Evolutionary conservation across 2,113 vertebrate species (phyloP).

Genomic region (Chinchilla lanigera): DNA sequence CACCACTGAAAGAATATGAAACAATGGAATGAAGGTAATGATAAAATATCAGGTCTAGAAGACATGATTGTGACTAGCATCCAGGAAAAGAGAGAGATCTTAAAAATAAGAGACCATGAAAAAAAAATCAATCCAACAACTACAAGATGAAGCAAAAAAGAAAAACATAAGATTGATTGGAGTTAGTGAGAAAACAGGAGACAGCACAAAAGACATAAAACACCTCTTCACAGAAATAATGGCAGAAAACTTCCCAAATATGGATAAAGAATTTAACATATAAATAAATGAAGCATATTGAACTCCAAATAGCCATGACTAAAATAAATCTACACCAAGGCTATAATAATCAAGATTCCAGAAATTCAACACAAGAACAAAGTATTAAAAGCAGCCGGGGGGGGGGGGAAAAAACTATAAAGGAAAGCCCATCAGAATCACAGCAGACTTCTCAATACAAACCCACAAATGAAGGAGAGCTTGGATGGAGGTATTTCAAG

Average conservation of each 20-base stretch:
- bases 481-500: background rate
- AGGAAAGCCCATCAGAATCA: background rate
- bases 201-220: background rate
- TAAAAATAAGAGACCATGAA: background rate
- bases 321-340: background rate
- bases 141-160: background rate
- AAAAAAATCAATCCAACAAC: background rate
- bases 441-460: background rate
- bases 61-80: background rate
- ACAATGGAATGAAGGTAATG: background rate
- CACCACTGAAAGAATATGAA: background rate
- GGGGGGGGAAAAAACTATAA: background rate
- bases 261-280: background rate
- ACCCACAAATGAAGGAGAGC: background rate
- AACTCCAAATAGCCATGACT: background rate
- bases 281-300: background rate
- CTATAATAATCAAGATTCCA: background rate
- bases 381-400: background rate
- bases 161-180: background rate
- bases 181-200: background rate
- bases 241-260: background rate
- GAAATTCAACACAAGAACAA: background rate
- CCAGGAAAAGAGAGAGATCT: background rate
- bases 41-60: background rate
- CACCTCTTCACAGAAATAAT: background rate